phyloP scores from a whole-genome alignment of 1,140 invertebrate species.

The Antheraea mylitta region DNA sequence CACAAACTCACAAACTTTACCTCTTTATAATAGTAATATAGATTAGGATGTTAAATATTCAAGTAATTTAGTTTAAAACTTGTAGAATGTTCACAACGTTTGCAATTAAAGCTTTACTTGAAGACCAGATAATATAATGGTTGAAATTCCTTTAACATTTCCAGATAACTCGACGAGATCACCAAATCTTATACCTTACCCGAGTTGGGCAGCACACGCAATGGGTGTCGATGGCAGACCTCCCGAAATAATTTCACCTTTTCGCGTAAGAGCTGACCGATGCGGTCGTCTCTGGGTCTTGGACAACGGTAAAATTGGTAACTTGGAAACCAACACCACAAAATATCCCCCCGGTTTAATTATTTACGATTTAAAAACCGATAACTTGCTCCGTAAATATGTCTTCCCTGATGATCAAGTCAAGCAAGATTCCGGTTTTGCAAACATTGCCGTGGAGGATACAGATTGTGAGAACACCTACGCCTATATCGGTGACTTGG shows the following conservation, averaged over 20 bases:
- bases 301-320: conserved; percentile 84
- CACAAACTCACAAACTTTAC: no score
- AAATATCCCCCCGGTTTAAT: conserved; percentile 81
- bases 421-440: conserved; percentile 85
- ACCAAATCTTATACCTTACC: conserved; percentile 85
- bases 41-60: no score
- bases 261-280: conserved; percentile 84
- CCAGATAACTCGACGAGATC: conserved; percentile 82
- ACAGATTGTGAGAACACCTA: conserved; percentile 83
- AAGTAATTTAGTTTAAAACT: no score
- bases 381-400: conserved; percentile 82
- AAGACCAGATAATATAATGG: no score
- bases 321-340: conserved; percentile 74
- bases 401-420: conserved; percentile 81
- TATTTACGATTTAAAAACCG: conserved; percentile 86
- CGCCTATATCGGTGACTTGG: conserved; percentile 84
- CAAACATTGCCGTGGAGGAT: conserved; percentile 87
- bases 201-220: conserved; percentile 85
- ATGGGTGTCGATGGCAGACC: conserved; percentile 65
- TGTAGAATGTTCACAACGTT: no score
- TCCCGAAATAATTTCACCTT: conserved; percentile 87
- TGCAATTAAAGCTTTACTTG: no score
- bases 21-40: no score
- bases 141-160: conserved; percentile 33
- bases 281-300: conserved; percentile 88